Percentiles rank a stretch among this genome's conserved stretches.
Conservation (phyloP, 2,113 vertebrate species). For the pig (Sus scrofa) region T2T-Sscrofa CM000823.6:16822501-16823000, state of each 20-base stretch:
- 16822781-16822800: background rate
- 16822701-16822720: background rate
- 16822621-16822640: background rate
- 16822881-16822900: conserved; percentile 16
- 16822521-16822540: background rate
- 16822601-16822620: background rate
- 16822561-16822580: background rate
- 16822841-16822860: background rate
- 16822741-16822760: background rate
- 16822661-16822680: background rate
- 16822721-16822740: background rate
- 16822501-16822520: no score
- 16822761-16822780: background rate
- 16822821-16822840: background rate
- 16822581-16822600: background rate
- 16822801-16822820: background rate
- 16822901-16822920: background rate
- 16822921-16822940: no score
- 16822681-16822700: background rate
- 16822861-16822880: background rate
- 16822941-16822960: conserved; percentile 1
- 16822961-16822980: background rate
- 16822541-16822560: background rate
- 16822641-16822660: background rate
- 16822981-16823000: background rate